Evolutionary conservation across 2,797 vertebrate genomes (phyloP), one percentile per base, ranked within the genome.

Genomic region (Micromesistius poutassou): DNA sequence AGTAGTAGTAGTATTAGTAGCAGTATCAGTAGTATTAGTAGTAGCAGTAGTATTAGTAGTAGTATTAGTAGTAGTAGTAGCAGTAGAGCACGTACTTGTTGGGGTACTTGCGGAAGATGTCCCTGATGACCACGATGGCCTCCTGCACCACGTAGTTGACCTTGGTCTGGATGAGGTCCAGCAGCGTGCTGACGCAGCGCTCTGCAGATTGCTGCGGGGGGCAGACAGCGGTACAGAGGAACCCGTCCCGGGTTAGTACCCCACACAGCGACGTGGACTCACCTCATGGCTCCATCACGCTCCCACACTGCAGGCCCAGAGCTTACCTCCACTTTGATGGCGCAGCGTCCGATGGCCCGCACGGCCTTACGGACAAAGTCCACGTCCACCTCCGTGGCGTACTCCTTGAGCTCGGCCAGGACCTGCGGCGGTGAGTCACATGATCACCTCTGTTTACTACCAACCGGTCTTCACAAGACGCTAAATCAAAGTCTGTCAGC

Each of bases 81-180:
- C n/a, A n/a, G n/a, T n/a, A n/a, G n/a, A n/a, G 77, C 73, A 74
- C 72, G 16, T 92, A 99, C 98, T 99, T 99, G 94, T 98, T 99
- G 74, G 97, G 98, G 89, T 99, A 99, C 85, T 99, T 99, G 93
- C 97, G 96, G 92, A 99, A 99, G 87, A 99, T 99, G 91, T 99
- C 98, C 82, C 94, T 97, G 91, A 99, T 99, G 86, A 99, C 98
- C 0, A 99, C 97, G 0, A 99, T 98, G 76, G 98, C 98, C 91
- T 99, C 97, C 92, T 99, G 97, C 38, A 99, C 97, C 88, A 99
- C 97, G 0, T 99, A 98, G 94, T 98, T 99, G 87, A 99, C 97
- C 82, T 99, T 99, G 83, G 97, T 99, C 91, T 98, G 97, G 89
- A 99, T 99, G 85, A 99, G 96, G 89, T 98, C 97, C 0, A 99